Evolutionary conservation across 2,888 invertebrate genomes (phyloP).

Genomic region (Chouioia cunea): DNA sequence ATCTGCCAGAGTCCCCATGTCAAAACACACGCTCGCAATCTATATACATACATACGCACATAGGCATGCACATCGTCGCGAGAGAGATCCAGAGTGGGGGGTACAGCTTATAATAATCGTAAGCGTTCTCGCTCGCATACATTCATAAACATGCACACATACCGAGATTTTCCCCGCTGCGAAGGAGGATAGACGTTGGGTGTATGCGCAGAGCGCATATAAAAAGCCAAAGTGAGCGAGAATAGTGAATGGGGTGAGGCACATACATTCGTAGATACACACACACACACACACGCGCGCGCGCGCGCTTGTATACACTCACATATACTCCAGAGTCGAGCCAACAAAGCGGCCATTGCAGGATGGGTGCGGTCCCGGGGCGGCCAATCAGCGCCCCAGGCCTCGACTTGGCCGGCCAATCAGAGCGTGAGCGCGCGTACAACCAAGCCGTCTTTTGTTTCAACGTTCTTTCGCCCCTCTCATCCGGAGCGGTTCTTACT

Average conservation of each 20-base stretch:
- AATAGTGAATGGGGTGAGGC: slow-evolving; percentile 49
- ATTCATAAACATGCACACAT: too few species aligned
- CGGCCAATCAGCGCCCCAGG: slow-evolving; percentile 66
- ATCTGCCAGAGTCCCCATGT: slow-evolving; percentile 28
- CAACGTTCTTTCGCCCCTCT: slow-evolving; percentile 49
- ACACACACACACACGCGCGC: not conserved
- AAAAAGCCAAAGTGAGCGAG: slow-evolving; percentile 30
- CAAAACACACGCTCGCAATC: not conserved
- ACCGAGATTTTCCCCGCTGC: too few species aligned
- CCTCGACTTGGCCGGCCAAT: slow-evolving; percentile 65
- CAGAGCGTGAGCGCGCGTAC: slow-evolving; percentile 53
- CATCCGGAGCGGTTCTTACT: slow-evolving; percentile 47
- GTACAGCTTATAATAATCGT: slow-evolving; percentile 5
- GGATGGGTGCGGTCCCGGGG: slow-evolving; percentile 67
- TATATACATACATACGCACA: slow-evolving; percentile 20
- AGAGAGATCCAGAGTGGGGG: slow-evolving; percentile 21
- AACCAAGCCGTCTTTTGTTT: slow-evolving; percentile 63
- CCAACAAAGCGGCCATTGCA: slow-evolving; percentile 68
- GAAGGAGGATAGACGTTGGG: too few species aligned
- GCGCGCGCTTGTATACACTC: slow-evolving; percentile 37
- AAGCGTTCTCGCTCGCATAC: not conserved
- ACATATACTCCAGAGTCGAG: slow-evolving; percentile 50
- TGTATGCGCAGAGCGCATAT: not conserved
- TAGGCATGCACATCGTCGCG: not conserved
- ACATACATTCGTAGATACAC: slow-evolving; percentile 50